phyloP scores from a whole-genome alignment of 92 coral and sea anemone genomes.

The Palythoa grandiflora region DNA sequence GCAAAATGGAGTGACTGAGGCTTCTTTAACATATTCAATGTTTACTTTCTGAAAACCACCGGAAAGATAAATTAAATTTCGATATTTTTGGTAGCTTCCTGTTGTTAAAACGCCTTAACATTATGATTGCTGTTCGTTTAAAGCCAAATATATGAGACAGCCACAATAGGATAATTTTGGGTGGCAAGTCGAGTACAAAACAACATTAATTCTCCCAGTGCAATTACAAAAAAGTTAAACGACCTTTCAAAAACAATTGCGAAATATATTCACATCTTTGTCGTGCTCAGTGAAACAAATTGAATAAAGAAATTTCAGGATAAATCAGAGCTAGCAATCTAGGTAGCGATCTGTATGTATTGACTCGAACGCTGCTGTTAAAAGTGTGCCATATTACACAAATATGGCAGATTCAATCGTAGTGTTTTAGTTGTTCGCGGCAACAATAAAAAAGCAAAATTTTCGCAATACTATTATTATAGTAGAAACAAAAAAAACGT shows the following conservation, averaged over 20 bases:
- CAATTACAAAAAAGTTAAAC: neutral
- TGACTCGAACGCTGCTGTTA: neutral
- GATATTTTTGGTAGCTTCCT: conserved; percentile 1
- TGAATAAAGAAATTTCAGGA: neutral
- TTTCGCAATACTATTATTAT: neutral
- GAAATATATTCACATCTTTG: neutral
- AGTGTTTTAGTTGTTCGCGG: neutral
- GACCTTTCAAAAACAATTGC: neutral
- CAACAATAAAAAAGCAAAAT: neutral
- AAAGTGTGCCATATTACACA: conserved; percentile 11
- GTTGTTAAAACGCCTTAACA: conserved; percentile 23
- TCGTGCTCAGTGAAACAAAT: neutral
- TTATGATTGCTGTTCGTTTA: conserved; percentile 14
- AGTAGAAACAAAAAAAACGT: neutral
- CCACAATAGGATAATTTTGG: conserved; percentile 17
- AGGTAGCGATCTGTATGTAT: neutral
- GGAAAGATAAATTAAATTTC: conserved; percentile 43
- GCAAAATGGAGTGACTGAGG: neutral
- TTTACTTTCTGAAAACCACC: conserved; percentile 37
- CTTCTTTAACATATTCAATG: neutral
- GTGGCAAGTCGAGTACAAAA: neutral
- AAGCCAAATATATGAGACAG: neutral
- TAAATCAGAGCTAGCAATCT: neutral
- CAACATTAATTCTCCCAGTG: neutral
- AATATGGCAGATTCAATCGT: conserved; percentile 25